These are phyloP conservation scores for Oryzaephilus surinamensis DNA, from an alignment of 1,140 invertebrate species.

Conservation along the genomic window DNA sequence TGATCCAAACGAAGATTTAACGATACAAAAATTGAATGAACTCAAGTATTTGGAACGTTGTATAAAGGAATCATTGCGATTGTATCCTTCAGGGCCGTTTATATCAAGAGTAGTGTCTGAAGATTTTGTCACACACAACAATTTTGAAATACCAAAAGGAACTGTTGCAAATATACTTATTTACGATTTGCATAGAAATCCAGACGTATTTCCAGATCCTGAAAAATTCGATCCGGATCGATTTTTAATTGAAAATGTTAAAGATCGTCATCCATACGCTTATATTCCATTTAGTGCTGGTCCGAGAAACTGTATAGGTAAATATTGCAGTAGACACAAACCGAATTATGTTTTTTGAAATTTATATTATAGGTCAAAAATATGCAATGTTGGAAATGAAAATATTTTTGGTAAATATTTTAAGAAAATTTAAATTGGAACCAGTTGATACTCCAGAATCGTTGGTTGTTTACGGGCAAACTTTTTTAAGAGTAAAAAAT, in stretches of 20 bases:
- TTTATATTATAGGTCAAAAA: constrained; percentile 39
- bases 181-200: constrained; percentile 12
- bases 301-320: constrained; percentile 54
- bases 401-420: constrained; percentile 39
- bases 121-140: constrained; percentile 33
- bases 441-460: constrained; percentile 8
- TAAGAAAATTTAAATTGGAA: constrained; percentile 35
- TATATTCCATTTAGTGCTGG: constrained; percentile 57
- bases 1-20: constrained; percentile 33
- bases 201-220: constrained; percentile 47
- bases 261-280: constrained; percentile 38
- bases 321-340: no score
- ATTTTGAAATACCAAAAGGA: constrained; percentile 12
- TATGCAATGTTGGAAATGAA: constrained; percentile 48
- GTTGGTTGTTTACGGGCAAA: constrained; percentile 6
- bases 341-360: no score
- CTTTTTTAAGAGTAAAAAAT: constrained; percentile 4
- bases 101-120: constrained; percentile 44
- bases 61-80: constrained; percentile 50
- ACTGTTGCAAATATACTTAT: constrained; percentile 4
- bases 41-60: constrained; percentile 55
- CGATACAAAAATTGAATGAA: constrained; percentile 45
- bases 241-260: constrained; percentile 46
- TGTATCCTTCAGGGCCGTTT: constrained; percentile 57
- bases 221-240: constrained; percentile 54